A percentile compares a stretch with the other conserved stretches of the same genome.
phyloP scores from a whole-genome alignment of 2,113 vertebrate species.

The Menura novaehollandiae region DNA sequence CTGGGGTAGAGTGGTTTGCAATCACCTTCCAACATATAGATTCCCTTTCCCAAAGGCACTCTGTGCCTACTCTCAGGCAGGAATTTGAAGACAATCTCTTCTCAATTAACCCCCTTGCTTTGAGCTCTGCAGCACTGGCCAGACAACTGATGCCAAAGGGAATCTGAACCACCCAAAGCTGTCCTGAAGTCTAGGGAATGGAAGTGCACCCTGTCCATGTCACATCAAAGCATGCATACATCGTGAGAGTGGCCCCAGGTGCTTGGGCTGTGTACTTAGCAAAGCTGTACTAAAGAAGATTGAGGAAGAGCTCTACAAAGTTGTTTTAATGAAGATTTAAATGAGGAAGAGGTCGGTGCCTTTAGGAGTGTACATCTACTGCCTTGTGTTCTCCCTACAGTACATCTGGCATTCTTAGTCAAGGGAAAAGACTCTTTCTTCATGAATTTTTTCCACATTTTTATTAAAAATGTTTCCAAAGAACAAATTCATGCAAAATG shows the following conservation, averaged over 20 bases:
- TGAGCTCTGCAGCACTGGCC: not conserved
- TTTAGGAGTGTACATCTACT: not conserved
- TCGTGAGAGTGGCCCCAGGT: not conserved
- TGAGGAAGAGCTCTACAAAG: not conserved
- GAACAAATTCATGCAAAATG: not conserved
- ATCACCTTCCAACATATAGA: accelerated
- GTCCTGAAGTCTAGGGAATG: not conserved
- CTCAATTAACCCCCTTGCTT: not conserved
- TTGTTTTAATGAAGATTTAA: not conserved
- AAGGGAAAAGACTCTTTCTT: not conserved
- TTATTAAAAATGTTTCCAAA: not conserved
- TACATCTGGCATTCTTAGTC: not conserved
- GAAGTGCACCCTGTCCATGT: not conserved
- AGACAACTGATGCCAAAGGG: not conserved
- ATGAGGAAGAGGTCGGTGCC: not conserved
- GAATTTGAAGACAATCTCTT: not conserved
- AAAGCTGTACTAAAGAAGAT: not conserved
- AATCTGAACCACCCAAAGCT: not conserved
- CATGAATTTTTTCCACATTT: not conserved
- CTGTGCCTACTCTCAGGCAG: not conserved
- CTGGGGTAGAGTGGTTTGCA: not conserved
- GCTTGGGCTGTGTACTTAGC: not conserved
- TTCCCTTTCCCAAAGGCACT: not conserved
- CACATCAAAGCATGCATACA: not conserved
- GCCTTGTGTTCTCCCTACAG: not conserved